phyloP scores from a whole-genome alignment of 1,140 invertebrate genomes.

The Theocolax elegans region DNA sequence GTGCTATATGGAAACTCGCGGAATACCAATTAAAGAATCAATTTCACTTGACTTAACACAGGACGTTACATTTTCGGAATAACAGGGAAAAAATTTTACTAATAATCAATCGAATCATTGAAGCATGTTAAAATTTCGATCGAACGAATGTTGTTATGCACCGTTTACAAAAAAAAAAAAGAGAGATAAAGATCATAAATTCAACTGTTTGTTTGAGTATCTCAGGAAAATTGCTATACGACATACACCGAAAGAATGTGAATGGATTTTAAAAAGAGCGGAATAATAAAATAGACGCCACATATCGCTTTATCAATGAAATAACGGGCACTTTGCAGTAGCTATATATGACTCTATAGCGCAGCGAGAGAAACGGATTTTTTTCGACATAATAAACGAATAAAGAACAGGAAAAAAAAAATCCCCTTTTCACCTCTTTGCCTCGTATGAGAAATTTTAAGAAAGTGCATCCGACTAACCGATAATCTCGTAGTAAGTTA shows the following conservation, averaged over 20 bases:
- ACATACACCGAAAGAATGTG: too few species aligned
- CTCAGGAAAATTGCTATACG: too few species aligned
- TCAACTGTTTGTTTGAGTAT: too few species aligned
- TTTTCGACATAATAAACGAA: background rate
- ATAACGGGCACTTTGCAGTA: slow-evolving; percentile 51
- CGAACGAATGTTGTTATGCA: too few species aligned
- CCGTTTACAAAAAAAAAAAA: background rate
- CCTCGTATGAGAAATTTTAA: slow-evolving; percentile 50
- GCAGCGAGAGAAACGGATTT: slow-evolving; percentile 3
- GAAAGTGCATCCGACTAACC: slow-evolving; percentile 47
- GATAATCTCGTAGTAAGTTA: slow-evolving; percentile 49
- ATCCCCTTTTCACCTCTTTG: background rate
- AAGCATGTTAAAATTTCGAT: background rate
- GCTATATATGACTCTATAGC: background rate
- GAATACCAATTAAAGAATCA: too few species aligned
- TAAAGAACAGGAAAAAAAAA: too few species aligned
- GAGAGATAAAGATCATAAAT: too few species aligned
- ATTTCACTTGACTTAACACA: too few species aligned
- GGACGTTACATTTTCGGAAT: slow-evolving; percentile 19
- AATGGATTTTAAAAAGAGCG: slow-evolving; percentile 22
- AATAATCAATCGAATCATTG: background rate
- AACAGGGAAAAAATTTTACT: slow-evolving; percentile 15
- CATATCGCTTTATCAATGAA: slow-evolving; percentile 59
- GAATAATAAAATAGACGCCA: slow-evolving; percentile 44
- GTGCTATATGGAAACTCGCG: too few species aligned